These are phyloP conservation scores for Mya arenaria DNA, from an alignment of 1,140 invertebrate genomes.

Conservation along the genomic window DNA sequence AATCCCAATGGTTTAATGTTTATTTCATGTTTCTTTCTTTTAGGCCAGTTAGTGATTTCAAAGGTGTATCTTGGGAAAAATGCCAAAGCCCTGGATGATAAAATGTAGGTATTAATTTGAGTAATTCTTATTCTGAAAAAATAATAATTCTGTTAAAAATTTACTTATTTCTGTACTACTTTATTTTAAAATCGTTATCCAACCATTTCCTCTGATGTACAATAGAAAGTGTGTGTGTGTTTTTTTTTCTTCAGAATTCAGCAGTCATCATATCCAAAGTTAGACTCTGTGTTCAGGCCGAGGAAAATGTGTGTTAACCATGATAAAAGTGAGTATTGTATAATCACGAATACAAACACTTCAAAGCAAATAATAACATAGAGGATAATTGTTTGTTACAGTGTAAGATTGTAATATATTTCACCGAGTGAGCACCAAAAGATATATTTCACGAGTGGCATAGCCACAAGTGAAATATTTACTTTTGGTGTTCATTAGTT, in stretches of 20 bases:
- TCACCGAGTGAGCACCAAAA: too few relatives aligned
- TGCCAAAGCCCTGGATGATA: constrained; percentile 68
- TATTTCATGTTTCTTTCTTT: constrained; percentile 30
- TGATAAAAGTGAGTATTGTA: constrained; percentile 66
- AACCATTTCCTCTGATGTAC: neutral
- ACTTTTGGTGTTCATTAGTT: too few relatives aligned
- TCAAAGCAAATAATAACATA: too few relatives aligned
- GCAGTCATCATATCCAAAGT: constrained; percentile 67
- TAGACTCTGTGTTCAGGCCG: constrained; percentile 78
- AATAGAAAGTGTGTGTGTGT: neutral
- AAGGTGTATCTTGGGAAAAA: constrained; percentile 78
- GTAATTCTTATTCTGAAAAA: neutral
- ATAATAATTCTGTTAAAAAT: neutral
- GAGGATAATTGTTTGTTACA: too few relatives aligned
- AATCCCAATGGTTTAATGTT: neutral
- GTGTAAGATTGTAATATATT: too few relatives aligned
- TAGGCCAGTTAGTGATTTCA: constrained; percentile 77
- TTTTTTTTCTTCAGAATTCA: constrained; percentile 65
- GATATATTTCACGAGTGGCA: too few relatives aligned
- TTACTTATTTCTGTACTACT: neutral
- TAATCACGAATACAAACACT: too few relatives aligned
- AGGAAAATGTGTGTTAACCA: constrained; percentile 69
- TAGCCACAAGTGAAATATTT: too few relatives aligned
- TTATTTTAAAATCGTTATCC: neutral
- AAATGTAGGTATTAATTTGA: constrained; percentile 64